These are phyloP conservation scores for Paracyclopina nana DNA, from an alignment of 1,140 invertebrate genomes.

Conservation along the genomic window DNA sequence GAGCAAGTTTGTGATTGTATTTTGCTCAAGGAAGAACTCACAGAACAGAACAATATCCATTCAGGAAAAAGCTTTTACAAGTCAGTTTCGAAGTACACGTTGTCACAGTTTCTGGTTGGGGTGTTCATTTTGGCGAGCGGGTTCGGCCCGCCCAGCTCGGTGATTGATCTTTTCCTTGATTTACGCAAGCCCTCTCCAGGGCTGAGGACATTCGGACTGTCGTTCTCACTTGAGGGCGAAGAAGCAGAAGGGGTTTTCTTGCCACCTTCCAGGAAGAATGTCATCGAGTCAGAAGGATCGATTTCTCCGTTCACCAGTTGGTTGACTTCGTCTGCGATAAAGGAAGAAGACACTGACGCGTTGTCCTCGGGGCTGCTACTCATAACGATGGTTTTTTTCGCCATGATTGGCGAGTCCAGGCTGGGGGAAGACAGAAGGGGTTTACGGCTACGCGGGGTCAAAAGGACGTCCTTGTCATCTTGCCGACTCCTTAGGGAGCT, in stretches of 20 bases:
- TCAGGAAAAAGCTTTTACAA: too few species aligned
- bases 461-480: conserved; percentile 1
- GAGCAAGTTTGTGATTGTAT: too few species aligned
- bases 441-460: not conserved
- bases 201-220: not conserved
- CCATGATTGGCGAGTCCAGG: not conserved
- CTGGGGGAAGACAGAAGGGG: not conserved
- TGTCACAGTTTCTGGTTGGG: not conserved
- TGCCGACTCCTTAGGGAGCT: not conserved
- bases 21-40: too few species aligned
- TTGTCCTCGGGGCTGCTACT: not conserved
- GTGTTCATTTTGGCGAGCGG: not conserved
- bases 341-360: not conserved
- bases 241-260: not conserved
- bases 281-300: conserved; percentile 3
- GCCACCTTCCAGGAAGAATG: not conserved
- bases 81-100: conserved; percentile 14
- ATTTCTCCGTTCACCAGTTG: conserved; percentile 9
- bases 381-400: not conserved
- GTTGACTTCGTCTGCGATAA: conserved; percentile 1
- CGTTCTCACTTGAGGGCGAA: not conserved
- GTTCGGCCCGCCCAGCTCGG: not conserved
- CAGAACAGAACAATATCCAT: too few species aligned
- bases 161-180: conserved; percentile 1
- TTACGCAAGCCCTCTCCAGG: not conserved